phyloP scores from a whole-genome alignment of 2,797 vertebrate species.

The Crocodylus rhombifer region DNA sequence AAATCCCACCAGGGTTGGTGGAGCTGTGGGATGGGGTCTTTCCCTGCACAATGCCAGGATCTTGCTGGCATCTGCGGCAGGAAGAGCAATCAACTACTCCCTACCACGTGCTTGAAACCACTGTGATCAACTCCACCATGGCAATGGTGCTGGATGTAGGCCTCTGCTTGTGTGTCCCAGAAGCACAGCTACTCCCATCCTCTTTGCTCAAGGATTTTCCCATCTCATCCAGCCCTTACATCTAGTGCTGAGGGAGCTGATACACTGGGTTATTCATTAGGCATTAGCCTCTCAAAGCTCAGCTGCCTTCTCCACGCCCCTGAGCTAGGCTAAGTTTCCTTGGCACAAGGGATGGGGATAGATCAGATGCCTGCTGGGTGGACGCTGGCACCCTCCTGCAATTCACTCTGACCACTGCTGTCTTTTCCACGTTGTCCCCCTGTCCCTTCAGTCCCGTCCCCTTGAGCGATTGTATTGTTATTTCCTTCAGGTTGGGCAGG shows the following conservation, averaged over 20 bases:
- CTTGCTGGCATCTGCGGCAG: neutral
- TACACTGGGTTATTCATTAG: constrained; percentile 17
- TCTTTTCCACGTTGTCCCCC: neutral
- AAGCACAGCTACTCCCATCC: constrained; percentile 49
- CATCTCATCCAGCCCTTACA: constrained; percentile 8
- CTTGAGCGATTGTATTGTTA: neutral
- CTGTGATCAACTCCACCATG: constrained; percentile 21
- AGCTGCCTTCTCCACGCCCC: neutral
- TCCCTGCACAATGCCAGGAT: neutral
- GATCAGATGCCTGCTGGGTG: constrained; percentile 24
- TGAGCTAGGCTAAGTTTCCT: constrained; percentile 17
- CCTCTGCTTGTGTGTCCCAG: neutral
- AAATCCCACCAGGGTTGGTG: constrained; percentile 3
- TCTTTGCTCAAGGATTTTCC: constrained; percentile 44
- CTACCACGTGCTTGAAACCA: neutral
- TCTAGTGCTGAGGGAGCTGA: neutral
- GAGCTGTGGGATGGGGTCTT: neutral
- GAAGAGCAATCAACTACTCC: constrained; percentile 26
- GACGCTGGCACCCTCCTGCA: constrained; percentile 1
- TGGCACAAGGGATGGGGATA: constrained; percentile 11
- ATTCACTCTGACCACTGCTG: neutral
- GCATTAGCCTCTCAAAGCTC: neutral
- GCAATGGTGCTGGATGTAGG: neutral
- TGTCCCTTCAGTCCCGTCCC: neutral
- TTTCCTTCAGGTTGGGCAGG: neutral